Percentiles rank a stretch among this genome's conserved stretches.
Conservation (phyloP, 2,888 invertebrate genomes). For the Melipona beecheii region DNA sequence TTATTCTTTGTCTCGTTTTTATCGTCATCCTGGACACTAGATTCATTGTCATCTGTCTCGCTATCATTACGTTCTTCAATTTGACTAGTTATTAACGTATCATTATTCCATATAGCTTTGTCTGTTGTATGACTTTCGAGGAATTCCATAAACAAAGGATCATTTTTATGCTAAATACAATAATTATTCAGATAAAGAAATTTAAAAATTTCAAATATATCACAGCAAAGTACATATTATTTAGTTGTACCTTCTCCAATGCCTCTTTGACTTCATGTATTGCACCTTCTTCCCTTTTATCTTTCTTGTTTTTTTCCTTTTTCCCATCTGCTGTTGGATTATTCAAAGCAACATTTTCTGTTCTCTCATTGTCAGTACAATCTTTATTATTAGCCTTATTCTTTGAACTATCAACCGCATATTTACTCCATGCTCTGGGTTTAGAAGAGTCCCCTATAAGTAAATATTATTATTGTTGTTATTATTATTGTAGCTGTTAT, state of each 20-base stretch:
- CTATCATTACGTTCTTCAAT: conserved; percentile 78
- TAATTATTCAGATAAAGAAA: conserved; percentile 6
- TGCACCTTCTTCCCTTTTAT: conserved; percentile 64
- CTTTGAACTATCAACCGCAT: conserved; percentile 91
- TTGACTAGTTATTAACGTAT: conserved; percentile 76
- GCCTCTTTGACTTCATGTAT: conserved; percentile 87
- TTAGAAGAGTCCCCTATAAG: conserved; percentile 87
- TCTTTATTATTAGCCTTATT: conserved; percentile 81
- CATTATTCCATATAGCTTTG: conserved; percentile 86
- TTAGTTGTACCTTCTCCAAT: conserved; percentile 86
- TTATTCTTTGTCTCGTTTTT: conserved; percentile 63
- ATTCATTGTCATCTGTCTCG: conserved; percentile 67
- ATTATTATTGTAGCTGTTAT: background rate
- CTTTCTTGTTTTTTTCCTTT: conserved; percentile 71
- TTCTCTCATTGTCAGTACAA: conserved; percentile 4
- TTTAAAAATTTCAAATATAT: conserved; percentile 1
- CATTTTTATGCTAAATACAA: conserved; percentile 89
- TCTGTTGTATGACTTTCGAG: conserved; percentile 89
- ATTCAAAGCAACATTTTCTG: conserved; percentile 77
- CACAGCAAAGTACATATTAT: conserved; percentile 45
- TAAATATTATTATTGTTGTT: background rate
- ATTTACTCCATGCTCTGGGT: conserved; percentile 97
- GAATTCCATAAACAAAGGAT: conserved; percentile 95
- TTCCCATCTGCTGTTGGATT: conserved; percentile 72
- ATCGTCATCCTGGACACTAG: conserved; percentile 66